These are phyloP conservation scores for Zaprionus tsacasi DNA, from an alignment of 1,140 invertebrate genomes.

Conservation along the genomic window DNA sequence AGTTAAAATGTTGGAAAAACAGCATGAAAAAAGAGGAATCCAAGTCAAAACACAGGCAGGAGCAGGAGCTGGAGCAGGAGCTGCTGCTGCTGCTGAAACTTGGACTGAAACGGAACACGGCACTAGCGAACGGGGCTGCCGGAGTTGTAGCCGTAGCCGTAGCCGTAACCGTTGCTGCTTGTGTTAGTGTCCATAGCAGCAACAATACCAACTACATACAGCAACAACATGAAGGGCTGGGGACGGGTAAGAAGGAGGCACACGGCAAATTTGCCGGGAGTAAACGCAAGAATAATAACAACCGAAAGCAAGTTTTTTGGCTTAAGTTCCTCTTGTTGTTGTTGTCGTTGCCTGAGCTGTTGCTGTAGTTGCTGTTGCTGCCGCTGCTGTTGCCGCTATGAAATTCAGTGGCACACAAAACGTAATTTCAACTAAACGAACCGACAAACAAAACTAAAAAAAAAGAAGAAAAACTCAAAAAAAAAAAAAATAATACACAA, in stretches of 20 bases:
- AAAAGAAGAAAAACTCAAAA: constrained; percentile 30
- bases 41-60: constrained; percentile 46
- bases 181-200: constrained; percentile 56
- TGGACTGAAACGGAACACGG: constrained; percentile 54
- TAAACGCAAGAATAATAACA: constrained; percentile 81
- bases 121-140: constrained; percentile 28
- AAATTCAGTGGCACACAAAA: constrained; percentile 82
- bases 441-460: constrained; percentile 79
- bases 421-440: constrained; percentile 82
- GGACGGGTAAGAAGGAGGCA: constrained; percentile 48
- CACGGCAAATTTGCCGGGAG: constrained; percentile 81
- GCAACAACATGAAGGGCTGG: constrained; percentile 3
- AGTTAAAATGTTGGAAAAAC: constrained; percentile 83
- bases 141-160: neutral
- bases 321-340: constrained; percentile 53
- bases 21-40: constrained; percentile 65
- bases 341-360: constrained; percentile 9
- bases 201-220: constrained; percentile 39
- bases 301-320: constrained; percentile 79
- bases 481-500: constrained; percentile 25
- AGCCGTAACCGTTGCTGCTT: neutral
- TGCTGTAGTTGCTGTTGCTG: constrained; percentile 22
- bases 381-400: constrained; percentile 53
- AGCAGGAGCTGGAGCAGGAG: constrained; percentile 17
- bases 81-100: constrained; percentile 13